phyloP scores from a whole-genome alignment of 2,888 invertebrate species.

The Dastarcus helophoroides region DNA sequence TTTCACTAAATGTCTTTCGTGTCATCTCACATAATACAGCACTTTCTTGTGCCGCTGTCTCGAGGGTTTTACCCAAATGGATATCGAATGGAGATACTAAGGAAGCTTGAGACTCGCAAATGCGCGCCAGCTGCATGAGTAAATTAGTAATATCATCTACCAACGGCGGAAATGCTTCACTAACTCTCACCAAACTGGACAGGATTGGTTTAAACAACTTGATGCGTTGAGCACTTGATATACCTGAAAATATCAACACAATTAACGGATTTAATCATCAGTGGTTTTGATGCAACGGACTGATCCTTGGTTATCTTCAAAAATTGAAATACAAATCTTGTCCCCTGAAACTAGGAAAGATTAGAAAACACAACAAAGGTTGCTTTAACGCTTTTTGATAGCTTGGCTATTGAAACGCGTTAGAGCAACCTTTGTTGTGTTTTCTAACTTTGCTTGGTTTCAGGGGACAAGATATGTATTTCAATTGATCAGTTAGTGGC shows the following conservation, averaged over 20 bases:
- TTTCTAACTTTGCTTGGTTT: too few species aligned
- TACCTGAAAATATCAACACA: slow-evolving; percentile 39
- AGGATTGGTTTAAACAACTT: slow-evolving; percentile 75
- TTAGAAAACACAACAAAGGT: too few species aligned
- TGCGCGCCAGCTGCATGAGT: slow-evolving; percentile 73
- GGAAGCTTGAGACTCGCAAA: slow-evolving; percentile 75
- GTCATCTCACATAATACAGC: slow-evolving; percentile 32
- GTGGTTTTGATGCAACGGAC: too few species aligned
- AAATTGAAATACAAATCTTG: too few species aligned
- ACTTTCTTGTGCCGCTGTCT: slow-evolving; percentile 31
- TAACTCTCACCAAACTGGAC: slow-evolving; percentile 76
- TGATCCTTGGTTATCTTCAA: too few species aligned
- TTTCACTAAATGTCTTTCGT: slow-evolving; percentile 46
- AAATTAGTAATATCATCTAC: slow-evolving; percentile 80
- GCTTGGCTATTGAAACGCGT: too few species aligned
- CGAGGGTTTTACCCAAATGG: slow-evolving; percentile 30
- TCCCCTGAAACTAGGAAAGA: too few species aligned
- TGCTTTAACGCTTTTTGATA: too few species aligned
- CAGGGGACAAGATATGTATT: too few species aligned
- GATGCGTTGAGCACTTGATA: slow-evolving; percentile 67
- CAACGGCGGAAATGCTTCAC: slow-evolving; percentile 84
- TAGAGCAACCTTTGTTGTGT: too few species aligned
- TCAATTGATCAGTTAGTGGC: too few species aligned
- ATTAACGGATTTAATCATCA: too few species aligned
- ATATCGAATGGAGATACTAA: slow-evolving; percentile 40